These are phyloP conservation scores for Anisognathus igniventris DNA, from an alignment of 2,797 vertebrate species.

Conservation along the genomic window DNA sequence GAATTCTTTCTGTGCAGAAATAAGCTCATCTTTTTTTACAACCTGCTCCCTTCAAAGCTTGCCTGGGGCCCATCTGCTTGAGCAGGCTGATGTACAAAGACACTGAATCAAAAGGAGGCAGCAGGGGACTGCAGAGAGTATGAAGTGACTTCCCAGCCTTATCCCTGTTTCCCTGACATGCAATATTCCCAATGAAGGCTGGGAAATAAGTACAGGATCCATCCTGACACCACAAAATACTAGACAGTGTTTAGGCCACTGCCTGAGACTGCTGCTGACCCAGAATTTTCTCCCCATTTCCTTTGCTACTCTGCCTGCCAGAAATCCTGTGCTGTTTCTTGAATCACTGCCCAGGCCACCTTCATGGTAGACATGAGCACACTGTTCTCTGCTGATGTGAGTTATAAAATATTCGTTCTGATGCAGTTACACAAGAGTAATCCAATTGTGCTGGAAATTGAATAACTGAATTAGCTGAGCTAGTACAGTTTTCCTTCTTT, in stretches of 20 bases:
- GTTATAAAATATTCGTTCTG: background rate
- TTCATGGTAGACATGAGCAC: background rate
- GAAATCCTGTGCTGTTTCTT: background rate
- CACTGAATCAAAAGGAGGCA: background rate
- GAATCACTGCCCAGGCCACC: background rate
- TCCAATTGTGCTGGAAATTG: constrained; percentile 19
- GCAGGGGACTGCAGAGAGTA: background rate
- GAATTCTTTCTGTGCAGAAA: background rate
- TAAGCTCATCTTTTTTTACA: background rate
- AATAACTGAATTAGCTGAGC: constrained; percentile 21
- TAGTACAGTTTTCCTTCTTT: background rate
- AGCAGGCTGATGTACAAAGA: background rate
- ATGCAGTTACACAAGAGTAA: background rate
- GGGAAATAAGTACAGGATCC: background rate
- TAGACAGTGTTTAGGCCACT: background rate
- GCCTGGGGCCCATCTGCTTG: background rate
- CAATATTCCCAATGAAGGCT: background rate
- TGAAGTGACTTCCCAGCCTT: background rate
- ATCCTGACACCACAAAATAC: background rate
- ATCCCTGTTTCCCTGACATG: background rate
- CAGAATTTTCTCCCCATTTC: background rate
- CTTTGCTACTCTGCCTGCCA: background rate
- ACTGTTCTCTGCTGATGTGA: background rate
- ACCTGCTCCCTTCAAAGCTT: background rate
- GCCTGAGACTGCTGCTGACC: background rate